A percentile compares a stretch with the other conserved stretches of the same genome.
Evolutionary conservation across 2,113 vertebrate genomes (phyloP).

Genomic region (Zosterops lateralis): DNA sequence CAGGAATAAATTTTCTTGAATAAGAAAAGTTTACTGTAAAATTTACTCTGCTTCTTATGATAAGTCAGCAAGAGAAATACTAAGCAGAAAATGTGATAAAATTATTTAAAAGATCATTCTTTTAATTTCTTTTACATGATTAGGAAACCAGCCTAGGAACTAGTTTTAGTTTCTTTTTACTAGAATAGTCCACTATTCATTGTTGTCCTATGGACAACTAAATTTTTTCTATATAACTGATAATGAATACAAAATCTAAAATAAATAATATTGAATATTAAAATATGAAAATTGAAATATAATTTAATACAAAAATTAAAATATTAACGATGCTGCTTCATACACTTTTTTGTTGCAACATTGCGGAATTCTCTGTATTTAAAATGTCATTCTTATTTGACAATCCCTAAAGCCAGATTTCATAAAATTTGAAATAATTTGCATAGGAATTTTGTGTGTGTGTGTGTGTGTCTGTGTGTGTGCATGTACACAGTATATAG

Average conservation of each 20-base stretch:
- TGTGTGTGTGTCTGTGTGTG: no score
- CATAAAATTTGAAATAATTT: background rate
- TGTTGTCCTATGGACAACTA: background rate
- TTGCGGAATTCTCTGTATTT: background rate
- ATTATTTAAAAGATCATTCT: background rate
- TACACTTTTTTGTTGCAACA: background rate
- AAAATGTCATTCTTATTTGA: background rate
- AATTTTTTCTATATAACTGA: rapidly evolving
- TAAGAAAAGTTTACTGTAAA: background rate
- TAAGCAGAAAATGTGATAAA: background rate
- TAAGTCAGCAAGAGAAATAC: background rate
- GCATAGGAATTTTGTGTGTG: background rate
- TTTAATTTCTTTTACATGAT: background rate
- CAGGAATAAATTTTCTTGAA: background rate
- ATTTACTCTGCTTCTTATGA: rapidly evolving
- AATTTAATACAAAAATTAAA: background rate
- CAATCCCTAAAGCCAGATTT: background rate
- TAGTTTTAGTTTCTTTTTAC: background rate
- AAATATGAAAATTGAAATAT: background rate
- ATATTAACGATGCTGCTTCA: background rate
- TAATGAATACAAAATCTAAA: background rate
- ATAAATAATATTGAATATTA: background rate
- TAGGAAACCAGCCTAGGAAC: background rate
- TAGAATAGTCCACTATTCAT: background rate
- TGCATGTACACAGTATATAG: background rate